Conservation (phyloP, 1,140 invertebrate genomes). For the Drosophila orosa region DNA sequence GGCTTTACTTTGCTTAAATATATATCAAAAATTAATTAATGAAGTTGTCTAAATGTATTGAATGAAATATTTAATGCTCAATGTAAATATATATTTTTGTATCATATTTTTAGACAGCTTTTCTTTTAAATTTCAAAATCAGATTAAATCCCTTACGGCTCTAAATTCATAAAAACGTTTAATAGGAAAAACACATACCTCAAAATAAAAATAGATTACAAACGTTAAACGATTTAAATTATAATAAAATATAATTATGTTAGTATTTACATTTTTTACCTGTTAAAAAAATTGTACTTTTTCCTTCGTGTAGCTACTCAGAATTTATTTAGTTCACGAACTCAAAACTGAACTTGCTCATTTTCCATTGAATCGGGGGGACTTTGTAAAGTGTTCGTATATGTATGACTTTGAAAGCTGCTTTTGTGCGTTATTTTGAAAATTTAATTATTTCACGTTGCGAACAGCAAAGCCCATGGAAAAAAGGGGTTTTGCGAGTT, state of each 20-base stretch:
- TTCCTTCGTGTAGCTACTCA: conserved; percentile 14
- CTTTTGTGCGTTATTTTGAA: conserved; percentile 73
- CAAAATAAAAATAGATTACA: background rate
- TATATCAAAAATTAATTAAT: background rate
- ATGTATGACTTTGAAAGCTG: conserved; percentile 67
- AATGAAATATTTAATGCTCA: background rate
- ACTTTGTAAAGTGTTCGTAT: conserved; percentile 37
- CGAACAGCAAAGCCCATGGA: conserved; percentile 34
- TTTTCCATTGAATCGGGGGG: conserved; percentile 64
- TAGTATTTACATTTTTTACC: background rate
- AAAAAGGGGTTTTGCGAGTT: conserved; percentile 28
- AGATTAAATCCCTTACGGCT: background rate
- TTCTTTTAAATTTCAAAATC: background rate
- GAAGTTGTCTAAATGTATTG: too few relatives aligned
- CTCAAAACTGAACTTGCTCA: conserved; percentile 47
- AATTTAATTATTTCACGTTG: conserved; percentile 78
- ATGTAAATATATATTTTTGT: background rate
- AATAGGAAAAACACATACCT: background rate
- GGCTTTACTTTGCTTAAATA: background rate
- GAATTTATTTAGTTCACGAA: conserved; percentile 2
- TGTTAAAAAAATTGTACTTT: background rate
- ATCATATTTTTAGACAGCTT: background rate
- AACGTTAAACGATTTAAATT: background rate
- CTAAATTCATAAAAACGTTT: background rate
- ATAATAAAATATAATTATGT: background rate